Evolutionary conservation across 2,113 vertebrate species (phyloP), one percentile per base, ranked within the genome.

Genomic region (Odontesthes bonariensis): DNA sequence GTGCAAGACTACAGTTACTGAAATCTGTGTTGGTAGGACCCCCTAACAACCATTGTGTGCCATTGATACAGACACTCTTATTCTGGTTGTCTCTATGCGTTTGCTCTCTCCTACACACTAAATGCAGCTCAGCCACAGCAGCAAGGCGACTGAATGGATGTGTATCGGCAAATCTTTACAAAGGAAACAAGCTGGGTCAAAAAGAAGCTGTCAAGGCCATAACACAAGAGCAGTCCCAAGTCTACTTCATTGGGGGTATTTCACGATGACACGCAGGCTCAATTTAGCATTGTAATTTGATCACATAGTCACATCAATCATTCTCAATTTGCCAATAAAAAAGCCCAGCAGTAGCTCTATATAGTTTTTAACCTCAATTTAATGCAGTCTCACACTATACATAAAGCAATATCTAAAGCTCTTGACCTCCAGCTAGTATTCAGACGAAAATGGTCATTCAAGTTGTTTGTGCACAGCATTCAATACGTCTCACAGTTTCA

Each of bases 321-420:
- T 40, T 56, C 44, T 56, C 23, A 12, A 17, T 31, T 11, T 22
- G 54, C 57, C 6, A 19, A 14, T 40, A 31, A 56, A 77, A 62
- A 66, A 7, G 44, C 16, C 33, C 13, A 47, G 44, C 9, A 52
- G 38, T 22, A 53, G 58, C 27, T 23, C 53, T 7, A 17, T 38
- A 69, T 49, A 46, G 20, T 53, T 27, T 19, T 17, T 65, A 61
- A 67, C 51, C 19, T 8, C 17, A 9, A 47, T 20, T 63, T 54
- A 20, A 73, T 23, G 23, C 17, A 27, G 40, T 55, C 23, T 52
- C 46, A 44, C 46, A 11, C 32, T 32, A 6, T 35, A 55, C 49
- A 32, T 51, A 49, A 76, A 52, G 23, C 16, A 38, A 31, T 14
- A 17, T 52, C 46, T 44, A 65, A 65, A 72, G 31, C 42, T 61